These are phyloP conservation scores for Ctenochaetus hawaiiensis DNA, from an alignment of 2,797 vertebrate genomes.

Conservation along the genomic window DNA sequence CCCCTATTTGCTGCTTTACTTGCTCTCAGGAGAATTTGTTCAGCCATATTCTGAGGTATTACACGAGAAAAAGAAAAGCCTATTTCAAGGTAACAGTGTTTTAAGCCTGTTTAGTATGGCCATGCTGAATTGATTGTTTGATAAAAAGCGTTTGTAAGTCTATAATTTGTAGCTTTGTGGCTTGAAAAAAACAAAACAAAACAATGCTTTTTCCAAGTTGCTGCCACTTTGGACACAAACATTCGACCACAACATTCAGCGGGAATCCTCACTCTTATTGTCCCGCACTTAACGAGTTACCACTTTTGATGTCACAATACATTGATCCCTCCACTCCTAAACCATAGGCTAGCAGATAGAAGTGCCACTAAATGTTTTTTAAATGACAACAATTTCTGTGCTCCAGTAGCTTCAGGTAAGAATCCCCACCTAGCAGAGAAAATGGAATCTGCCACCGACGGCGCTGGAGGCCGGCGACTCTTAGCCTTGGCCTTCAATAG, in stretches of 20 bases:
- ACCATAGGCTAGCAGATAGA: slow-evolving; percentile 50
- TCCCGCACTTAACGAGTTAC: slow-evolving; percentile 56
- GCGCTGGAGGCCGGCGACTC: slow-evolving; percentile 52
- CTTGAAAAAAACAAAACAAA: slow-evolving; percentile 1
- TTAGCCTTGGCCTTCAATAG: slow-evolving; percentile 51
- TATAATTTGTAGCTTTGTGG: neutral
- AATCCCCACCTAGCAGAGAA: slow-evolving; percentile 68
- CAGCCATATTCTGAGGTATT: slow-evolving; percentile 62
- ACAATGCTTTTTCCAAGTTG: neutral
- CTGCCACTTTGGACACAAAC: slow-evolving; percentile 13
- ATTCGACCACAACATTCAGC: slow-evolving; percentile 28
- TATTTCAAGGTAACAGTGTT: slow-evolving; percentile 50
- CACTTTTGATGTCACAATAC: slow-evolving; percentile 52
- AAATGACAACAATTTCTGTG: slow-evolving; percentile 65
- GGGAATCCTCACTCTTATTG: slow-evolving; percentile 49
- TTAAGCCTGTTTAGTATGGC: slow-evolving; percentile 39
- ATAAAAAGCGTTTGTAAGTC: slow-evolving; percentile 18
- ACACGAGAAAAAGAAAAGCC: slow-evolving; percentile 48
- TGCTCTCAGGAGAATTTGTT: slow-evolving; percentile 57
- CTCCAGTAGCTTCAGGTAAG: slow-evolving; percentile 71
- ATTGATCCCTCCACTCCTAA: slow-evolving; percentile 52
- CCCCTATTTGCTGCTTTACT: slow-evolving; percentile 62
- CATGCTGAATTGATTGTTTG: slow-evolving; percentile 44
- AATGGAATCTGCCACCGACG: slow-evolving; percentile 74
- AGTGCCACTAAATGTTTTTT: slow-evolving; percentile 62